A percentile compares a stretch with the other conserved stretches of the same genome.
phyloP scores from a whole-genome alignment of 1,140 invertebrate species.

The Diuraphis noxia region DNA sequence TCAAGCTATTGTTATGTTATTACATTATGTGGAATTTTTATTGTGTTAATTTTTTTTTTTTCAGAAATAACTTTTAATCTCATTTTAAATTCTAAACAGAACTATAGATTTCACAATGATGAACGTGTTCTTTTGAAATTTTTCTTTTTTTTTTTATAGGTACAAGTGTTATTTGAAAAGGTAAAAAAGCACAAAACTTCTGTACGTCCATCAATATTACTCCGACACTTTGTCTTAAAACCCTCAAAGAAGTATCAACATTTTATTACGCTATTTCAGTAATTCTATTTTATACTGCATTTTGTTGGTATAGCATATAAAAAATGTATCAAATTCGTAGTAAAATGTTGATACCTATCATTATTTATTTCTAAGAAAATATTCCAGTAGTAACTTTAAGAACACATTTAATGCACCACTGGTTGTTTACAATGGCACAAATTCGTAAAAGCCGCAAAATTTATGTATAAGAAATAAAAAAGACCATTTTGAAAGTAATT shows the following conservation, averaged over 20 bases:
- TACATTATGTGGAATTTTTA: neutral
- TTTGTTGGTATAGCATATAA: neutral
- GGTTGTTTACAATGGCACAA: neutral
- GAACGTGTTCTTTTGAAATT: neutral
- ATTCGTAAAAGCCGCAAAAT: neutral
- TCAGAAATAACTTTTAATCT: neutral
- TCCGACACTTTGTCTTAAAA: neutral
- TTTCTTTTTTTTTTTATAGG: neutral
- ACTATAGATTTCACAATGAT: neutral
- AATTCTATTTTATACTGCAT: neutral
- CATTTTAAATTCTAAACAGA: neutral
- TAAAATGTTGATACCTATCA: neutral
- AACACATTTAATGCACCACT: neutral
- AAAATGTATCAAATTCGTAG: neutral
- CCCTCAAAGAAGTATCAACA: neutral
- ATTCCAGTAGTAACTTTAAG: neutral
- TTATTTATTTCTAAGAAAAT: neutral
- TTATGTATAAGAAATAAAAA: neutral
- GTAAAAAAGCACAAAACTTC: conserved; percentile 1
- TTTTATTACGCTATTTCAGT: neutral
- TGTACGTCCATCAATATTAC: neutral
- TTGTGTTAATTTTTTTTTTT: neutral
- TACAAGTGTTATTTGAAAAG: neutral
- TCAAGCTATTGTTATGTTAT: neutral
- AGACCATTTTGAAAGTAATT: neutral